Percentiles rank a stretch among this genome's conserved stretches.
Conservation (phyloP, 2,797 vertebrate species). For the Phrynocephalus guinanensis region DNA sequence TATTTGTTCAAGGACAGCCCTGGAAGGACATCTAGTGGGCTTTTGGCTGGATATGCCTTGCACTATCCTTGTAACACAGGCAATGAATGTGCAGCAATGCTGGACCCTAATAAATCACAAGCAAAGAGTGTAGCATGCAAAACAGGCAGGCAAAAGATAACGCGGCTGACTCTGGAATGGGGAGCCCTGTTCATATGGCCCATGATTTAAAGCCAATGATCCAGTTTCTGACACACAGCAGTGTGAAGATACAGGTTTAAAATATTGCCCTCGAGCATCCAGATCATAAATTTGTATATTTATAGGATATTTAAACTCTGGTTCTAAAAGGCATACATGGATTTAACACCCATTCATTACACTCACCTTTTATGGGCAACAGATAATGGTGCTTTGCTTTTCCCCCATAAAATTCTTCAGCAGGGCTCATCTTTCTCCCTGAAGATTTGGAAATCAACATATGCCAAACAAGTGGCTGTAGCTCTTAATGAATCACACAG, state of each 20-base stretch:
- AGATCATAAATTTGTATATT: slow-evolving; percentile 36
- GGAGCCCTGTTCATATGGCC: neutral
- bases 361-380: slow-evolving; percentile 32
- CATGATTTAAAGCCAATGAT: slow-evolving; percentile 45
- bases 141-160: slow-evolving; percentile 38
- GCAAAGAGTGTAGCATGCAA: slow-evolving; percentile 36
- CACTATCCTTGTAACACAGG: neutral
- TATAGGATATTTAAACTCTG: slow-evolving; percentile 12
- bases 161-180: slow-evolving; percentile 27
- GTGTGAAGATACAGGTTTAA: slow-evolving; percentile 41
- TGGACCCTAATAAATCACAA: slow-evolving; percentile 36
- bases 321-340: slow-evolving; percentile 39
- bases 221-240: slow-evolving; percentile 7
- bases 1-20: slow-evolving; percentile 38
- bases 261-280: slow-evolving; percentile 47
- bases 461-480: too few relatives aligned
- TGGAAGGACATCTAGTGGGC: slow-evolving; percentile 72
- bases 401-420: neutral
- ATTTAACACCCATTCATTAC: slow-evolving; percentile 45
- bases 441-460: neutral
- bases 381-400: slow-evolving; percentile 33
- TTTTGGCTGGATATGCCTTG: slow-evolving; percentile 7
- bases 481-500: too few relatives aligned
- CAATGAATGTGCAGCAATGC: neutral
- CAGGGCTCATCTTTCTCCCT: too few relatives aligned